phyloP scores from a whole-genome alignment of 2,797 vertebrate genomes.

The Odontamblyopus lacepedii region DNA sequence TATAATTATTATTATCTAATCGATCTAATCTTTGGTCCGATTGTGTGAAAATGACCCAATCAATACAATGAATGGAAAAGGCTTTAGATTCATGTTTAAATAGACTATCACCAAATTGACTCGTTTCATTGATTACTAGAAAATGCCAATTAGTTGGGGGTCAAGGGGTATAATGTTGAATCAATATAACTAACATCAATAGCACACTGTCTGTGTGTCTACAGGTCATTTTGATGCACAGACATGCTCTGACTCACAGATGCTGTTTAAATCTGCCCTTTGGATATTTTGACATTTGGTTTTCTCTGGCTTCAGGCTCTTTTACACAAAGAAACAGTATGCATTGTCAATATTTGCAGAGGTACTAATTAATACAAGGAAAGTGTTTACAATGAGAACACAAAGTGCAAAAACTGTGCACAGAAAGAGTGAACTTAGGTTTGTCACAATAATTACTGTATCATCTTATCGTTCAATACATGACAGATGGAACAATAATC shows the following conservation, averaged over 20 bases:
- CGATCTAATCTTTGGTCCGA: background rate
- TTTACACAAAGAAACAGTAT: background rate
- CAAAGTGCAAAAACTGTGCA: background rate
- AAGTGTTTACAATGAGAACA: background rate
- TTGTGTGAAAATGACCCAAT: background rate
- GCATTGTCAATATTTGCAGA: background rate
- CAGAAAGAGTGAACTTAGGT: background rate
- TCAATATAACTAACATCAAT: background rate
- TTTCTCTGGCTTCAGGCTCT: background rate
- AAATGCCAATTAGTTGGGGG: background rate
- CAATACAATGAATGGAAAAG: background rate
- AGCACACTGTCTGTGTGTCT: background rate
- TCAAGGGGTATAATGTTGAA: background rate
- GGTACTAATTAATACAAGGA: background rate
- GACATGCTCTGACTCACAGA: background rate
- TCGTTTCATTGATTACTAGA: background rate
- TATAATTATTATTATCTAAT: too few species aligned
- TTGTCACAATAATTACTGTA: too few species aligned
- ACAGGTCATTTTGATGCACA: background rate
- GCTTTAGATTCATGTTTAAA: background rate
- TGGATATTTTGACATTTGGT: background rate
- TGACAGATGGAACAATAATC: too few species aligned
- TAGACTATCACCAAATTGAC: background rate
- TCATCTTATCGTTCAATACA: too few species aligned
- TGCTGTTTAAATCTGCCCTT: background rate